phyloP scores from a whole-genome alignment of 2,797 vertebrate species.

The Dermochelys coriacea region DNA sequence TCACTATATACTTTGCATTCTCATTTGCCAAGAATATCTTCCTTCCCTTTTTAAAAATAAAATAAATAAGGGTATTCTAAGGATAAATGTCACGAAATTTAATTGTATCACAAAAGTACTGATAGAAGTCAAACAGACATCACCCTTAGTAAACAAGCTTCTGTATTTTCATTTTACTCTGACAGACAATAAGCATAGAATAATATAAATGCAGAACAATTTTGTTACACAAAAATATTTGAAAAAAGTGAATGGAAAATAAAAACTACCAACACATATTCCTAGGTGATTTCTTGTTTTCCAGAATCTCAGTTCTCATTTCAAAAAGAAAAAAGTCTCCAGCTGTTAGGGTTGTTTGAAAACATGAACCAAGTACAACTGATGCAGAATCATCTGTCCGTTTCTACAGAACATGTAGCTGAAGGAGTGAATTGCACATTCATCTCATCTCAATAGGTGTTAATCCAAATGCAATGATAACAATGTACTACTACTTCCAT shows the following conservation, averaged over 20 bases:
- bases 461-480: background rate
- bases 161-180: background rate
- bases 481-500: background rate
- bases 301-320: background rate
- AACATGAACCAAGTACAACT: background rate
- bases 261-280: background rate
- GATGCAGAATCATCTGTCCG: background rate
- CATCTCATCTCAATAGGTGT: background rate
- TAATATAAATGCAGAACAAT: background rate
- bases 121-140: background rate
- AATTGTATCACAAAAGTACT: background rate
- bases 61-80: background rate
- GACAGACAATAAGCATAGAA: too few species aligned
- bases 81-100: background rate
- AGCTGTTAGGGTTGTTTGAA: background rate
- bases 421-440: background rate
- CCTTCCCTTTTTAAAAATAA: background rate
- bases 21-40: background rate
- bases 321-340: background rate
- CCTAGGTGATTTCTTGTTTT: background rate
- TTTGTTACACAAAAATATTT: background rate
- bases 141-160: background rate
- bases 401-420: background rate
- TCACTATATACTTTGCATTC: background rate
- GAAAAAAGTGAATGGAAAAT: background rate